A percentile compares a stretch with the other conserved stretches of the same genome.
Evolutionary conservation across 2,888 invertebrate genomes (phyloP).

Genomic region (Lasioglossum vierecki): DNA sequence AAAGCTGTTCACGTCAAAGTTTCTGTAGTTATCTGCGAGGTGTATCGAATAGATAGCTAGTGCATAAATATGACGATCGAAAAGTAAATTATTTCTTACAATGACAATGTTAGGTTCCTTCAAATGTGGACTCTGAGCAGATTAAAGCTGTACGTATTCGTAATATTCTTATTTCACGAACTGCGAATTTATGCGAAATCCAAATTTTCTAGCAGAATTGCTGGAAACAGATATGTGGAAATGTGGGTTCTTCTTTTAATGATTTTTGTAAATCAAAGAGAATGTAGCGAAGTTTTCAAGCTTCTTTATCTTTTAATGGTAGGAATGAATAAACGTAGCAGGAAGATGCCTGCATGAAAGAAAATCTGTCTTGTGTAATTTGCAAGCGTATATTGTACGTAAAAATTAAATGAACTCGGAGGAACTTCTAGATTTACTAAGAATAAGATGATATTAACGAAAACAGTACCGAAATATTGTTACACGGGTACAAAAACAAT

Average conservation of each 20-base stretch:
- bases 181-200: no score
- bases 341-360: no score
- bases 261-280: no score
- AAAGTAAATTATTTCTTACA: conserved; percentile 62
- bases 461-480: not conserved
- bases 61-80: not conserved
- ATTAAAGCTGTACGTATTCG: conserved; percentile 89
- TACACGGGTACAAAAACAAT: not conserved
- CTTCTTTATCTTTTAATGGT: no score
- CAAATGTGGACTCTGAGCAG: conserved; percentile 90
- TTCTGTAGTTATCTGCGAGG: not conserved
- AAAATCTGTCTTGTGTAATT: not conserved
- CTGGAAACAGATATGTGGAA: not conserved
- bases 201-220: not conserved
- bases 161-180: not conserved
- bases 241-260: no score
- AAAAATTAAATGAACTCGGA: not conserved
- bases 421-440: not conserved
- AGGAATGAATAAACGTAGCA: no score
- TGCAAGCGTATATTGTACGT: not conserved
- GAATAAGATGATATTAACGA: no score
- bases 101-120: conserved; percentile 85
- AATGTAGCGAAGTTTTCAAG: no score
- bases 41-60: not conserved
- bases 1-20: conserved; percentile 32